phyloP scores from a whole-genome alignment of 2,797 vertebrate species.

The Tachyglossus aculeatus region DNA sequence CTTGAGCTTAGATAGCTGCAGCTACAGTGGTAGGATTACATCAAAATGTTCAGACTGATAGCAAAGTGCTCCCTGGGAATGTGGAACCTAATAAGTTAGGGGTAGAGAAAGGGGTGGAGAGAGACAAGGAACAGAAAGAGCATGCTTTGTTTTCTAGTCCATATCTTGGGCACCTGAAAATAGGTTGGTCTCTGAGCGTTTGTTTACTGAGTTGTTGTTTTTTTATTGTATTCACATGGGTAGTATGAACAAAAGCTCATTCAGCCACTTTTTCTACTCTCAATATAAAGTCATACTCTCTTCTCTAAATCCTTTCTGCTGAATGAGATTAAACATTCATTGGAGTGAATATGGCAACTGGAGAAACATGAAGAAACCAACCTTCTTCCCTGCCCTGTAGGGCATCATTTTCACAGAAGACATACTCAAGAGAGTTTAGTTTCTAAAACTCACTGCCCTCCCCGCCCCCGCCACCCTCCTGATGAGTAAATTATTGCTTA shows the following conservation, averaged over 20 bases:
- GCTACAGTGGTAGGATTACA: conserved; percentile 62
- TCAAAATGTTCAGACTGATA: conserved; percentile 64
- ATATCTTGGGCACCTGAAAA: background rate
- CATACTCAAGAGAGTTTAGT: conserved; percentile 64
- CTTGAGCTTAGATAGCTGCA: conserved; percentile 62
- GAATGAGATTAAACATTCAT: background rate
- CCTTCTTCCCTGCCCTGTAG: conserved; percentile 50
- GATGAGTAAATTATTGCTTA: conserved; percentile 51
- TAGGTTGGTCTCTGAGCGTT: background rate
- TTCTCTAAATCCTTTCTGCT: background rate
- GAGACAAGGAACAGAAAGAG: conserved; percentile 5
- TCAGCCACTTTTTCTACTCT: background rate
- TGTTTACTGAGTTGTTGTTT: background rate
- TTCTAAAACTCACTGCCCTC: conserved; percentile 50
- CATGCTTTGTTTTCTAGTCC: background rate
- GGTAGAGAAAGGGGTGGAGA: background rate
- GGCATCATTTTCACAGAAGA: conserved; percentile 60
- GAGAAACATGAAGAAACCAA: no score
- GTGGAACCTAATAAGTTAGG: conserved; percentile 40
- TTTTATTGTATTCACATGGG: background rate
- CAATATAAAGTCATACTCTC: conserved; percentile 22
- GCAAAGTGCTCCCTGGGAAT: conserved; percentile 30
- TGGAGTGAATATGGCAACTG: background rate
- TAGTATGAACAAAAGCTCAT: background rate
- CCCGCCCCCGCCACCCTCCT: conserved; percentile 19